These are phyloP conservation scores for Heliconius hewitsoni DNA, from an alignment of 1,140 invertebrate genomes.

Conservation along the genomic window DNA sequence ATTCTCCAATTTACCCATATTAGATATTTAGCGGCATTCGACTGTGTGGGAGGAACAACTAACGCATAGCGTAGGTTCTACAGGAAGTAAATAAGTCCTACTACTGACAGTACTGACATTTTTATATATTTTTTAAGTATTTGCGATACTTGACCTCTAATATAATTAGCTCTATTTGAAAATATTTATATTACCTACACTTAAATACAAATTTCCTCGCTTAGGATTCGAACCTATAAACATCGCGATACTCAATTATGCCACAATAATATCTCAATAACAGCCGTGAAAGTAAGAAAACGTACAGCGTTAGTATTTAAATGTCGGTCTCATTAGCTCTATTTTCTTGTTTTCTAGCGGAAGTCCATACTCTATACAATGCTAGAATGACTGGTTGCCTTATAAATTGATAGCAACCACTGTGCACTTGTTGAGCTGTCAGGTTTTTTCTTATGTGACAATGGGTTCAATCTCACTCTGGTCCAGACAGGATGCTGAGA, in stretches of 20 bases:
- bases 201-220: too few relatives aligned
- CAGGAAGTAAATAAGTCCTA: too few relatives aligned
- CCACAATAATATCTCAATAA: background rate
- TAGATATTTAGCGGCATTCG: too few relatives aligned
- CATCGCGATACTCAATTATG: background rate
- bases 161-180: too few relatives aligned
- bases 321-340: slow-evolving; percentile 29
- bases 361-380: slow-evolving; percentile 31
- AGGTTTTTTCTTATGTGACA: slow-evolving; percentile 9
- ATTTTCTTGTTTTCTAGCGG: slow-evolving; percentile 26
- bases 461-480: background rate
- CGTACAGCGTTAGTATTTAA: slow-evolving; percentile 20
- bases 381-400: slow-evolving; percentile 32
- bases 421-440: slow-evolving; percentile 27
- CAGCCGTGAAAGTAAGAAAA: background rate
- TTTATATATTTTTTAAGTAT: too few relatives aligned
- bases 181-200: too few relatives aligned
- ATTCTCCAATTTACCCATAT: too few relatives aligned
- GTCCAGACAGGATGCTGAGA: slow-evolving; percentile 3
- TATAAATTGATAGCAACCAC: slow-evolving; percentile 32
- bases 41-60: too few relatives aligned
- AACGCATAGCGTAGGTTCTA: too few relatives aligned
- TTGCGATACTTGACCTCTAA: too few relatives aligned
- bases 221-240: background rate
- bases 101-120: too few relatives aligned